Base-by-base conservation (phyloP, 2,888 invertebrate species). In the Liposcelis brunnea region DNA sequence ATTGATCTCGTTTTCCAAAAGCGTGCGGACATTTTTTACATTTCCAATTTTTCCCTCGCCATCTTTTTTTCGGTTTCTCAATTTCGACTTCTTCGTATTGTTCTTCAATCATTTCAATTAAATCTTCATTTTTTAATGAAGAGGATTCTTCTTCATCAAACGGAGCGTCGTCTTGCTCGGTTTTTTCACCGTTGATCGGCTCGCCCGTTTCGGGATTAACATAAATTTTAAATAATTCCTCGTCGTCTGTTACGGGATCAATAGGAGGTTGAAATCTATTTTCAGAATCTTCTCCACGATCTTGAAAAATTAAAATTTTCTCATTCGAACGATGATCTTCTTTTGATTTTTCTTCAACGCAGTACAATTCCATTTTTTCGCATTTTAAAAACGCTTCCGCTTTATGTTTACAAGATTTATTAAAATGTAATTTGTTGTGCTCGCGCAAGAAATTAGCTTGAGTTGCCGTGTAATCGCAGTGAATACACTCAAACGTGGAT, bases 1-100 rank as follows among this genome's bases (percentile, higher is more conserved):
- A 87, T 59, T 87, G 84, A 55, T 82, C 79, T 34, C 80, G 68
- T 62, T 87, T 86, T 55, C 85, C 83, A 61, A 87, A 87, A 1
- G 85, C 83, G 37, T 84, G 85, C 0, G 89, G 87, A 58, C 87
- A 87, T 62, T 84, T 83, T 55, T 77, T 76, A 60, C 85, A 85
- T 61, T 83, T 82, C 62, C 82, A 83, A 3, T 80, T 70, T 58
- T 81, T 82, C 57, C 80, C 79, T 58, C 79, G 80, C 55, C 77
- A 66, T 2, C 76, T 14, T 19, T 40, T 40, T 19, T 40, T 40
- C 7, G 40, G 40, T 40, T 21, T 40, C 26, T 26, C 26, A 6
- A 26, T 42, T 12, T 7, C 26, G 26, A 31, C 26, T 37, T 37
- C 38, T 26, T 15, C 44, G 15, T 31, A n/a, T n/a, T 43, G 19